Conservation (phyloP, 1,140 invertebrate species). For the Drosophila eugracilis region DNA sequence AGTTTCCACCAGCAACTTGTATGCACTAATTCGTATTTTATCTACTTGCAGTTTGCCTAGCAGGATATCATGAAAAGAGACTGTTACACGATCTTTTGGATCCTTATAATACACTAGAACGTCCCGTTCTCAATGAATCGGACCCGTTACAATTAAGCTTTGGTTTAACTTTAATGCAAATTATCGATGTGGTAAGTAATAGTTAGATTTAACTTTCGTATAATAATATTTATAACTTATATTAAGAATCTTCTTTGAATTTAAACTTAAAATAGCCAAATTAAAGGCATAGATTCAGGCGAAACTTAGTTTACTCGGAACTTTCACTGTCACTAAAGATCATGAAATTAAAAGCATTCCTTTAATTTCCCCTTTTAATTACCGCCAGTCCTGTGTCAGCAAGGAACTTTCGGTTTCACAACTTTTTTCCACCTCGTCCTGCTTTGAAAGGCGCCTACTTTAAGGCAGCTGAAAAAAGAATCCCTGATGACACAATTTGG, state of each 20-base stretch:
- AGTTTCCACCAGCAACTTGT: slow-evolving; percentile 15
- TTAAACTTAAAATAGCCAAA: too few relatives aligned
- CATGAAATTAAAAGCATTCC: not conserved
- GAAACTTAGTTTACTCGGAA: not conserved
- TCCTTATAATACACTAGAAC: slow-evolving; percentile 98
- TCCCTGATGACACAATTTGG: slow-evolving; percentile 76
- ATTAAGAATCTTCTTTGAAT: too few relatives aligned
- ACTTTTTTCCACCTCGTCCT: not conserved
- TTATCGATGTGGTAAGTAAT: slow-evolving; percentile 99
- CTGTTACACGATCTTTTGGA: slow-evolving; percentile 96
- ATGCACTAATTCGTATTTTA: slow-evolving; percentile 51
- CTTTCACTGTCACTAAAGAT: slow-evolving; percentile 1
- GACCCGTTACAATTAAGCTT: slow-evolving; percentile 98
- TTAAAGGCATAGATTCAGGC: too few relatives aligned
- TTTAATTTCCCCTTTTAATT: slow-evolving; percentile 8
- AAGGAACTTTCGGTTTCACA: slow-evolving; percentile 31
- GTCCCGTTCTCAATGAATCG: slow-evolving; percentile 98
- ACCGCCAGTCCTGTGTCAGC: not conserved
- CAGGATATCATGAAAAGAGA: slow-evolving; percentile 96
- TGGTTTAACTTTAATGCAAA: slow-evolving; percentile 99
- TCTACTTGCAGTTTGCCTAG: slow-evolving; percentile 88
- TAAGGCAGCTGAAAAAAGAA: slow-evolving; percentile 42
- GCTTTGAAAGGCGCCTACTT: slow-evolving; percentile 22
- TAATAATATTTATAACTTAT: not conserved
- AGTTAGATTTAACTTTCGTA: not conserved